These are phyloP conservation scores for Penelope pileata DNA, from an alignment of 2,113 vertebrate genomes.

Conservation along the genomic window DNA sequence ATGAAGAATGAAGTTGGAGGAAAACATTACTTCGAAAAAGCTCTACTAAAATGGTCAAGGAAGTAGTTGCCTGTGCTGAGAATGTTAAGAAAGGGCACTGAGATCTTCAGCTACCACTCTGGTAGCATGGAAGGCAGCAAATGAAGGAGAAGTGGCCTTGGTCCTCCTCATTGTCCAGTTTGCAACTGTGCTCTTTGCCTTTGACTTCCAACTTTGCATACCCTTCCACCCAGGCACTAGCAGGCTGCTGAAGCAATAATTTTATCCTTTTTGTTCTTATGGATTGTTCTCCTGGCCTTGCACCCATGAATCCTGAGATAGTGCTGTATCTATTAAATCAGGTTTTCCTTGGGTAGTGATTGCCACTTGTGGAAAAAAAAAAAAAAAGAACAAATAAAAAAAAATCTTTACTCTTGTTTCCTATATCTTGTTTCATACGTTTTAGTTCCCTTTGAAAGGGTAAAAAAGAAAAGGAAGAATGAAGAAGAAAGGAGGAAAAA, in stretches of 20 bases:
- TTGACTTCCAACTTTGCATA: not conserved
- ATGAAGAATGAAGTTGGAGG: not conserved
- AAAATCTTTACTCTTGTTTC: too few relatives aligned
- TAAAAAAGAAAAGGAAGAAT: too few relatives aligned
- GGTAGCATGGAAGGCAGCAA: not conserved
- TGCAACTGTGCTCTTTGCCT: not conserved
- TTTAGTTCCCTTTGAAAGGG: not conserved
- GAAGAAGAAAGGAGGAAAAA: too few relatives aligned
- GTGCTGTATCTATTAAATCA: not conserved
- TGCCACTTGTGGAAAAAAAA: not conserved
- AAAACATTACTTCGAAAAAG: not conserved
- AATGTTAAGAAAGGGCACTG: accelerated
- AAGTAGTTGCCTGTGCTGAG: not conserved
- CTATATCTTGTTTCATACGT: not conserved
- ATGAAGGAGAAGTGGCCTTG: not conserved
- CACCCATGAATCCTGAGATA: not conserved
- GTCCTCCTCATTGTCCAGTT: not conserved
- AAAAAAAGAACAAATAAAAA: too few relatives aligned
- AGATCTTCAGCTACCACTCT: not conserved
- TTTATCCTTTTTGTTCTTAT: not conserved
- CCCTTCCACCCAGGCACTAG: not conserved
- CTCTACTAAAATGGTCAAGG: not conserved
- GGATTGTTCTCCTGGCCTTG: not conserved
- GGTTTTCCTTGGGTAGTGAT: not conserved
- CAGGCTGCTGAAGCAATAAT: not conserved